Base-by-base conservation (phyloP, 2,888 invertebrate genomes). In the Microctonus brassicae region DNA sequence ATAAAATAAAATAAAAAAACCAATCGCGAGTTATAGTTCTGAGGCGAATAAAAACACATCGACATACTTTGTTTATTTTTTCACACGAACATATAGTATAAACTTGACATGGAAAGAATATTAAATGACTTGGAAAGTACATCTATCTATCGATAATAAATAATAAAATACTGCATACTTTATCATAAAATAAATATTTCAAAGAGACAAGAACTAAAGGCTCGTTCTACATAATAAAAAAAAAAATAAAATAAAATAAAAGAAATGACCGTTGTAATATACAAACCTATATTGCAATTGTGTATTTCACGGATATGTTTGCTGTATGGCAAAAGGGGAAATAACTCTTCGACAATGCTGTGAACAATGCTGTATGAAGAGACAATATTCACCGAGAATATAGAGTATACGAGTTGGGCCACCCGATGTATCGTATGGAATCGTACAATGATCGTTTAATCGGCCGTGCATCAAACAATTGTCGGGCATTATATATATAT, bases 391-490 rank as follows among this genome's bases (percentile, higher is more conserved):
- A 68, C 72, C 58, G 62, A 52, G 61, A 62, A 26, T 64, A 22
- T 39, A 39, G 62, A 13, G 58, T 42, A 53, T 57, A 53, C n/a
- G 17, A 47, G 55, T 64, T 72, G 26, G 64, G 68, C 64, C 70
- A 67, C 73, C 67, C 74, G 73, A 75, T 77, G 75, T 77, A 78
- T 78, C 77, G 77, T 75, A 47, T 47, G 73, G 67, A 78, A 81
- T 83, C 81, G 77, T 77, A 81, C 82, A 83, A 83, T 83, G 83
- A 86, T 85, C 85, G 83, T 85, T 87, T 84, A 86, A 87, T 87
- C 86, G 85, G 83, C 80, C 84, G 82, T 86, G 83, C 79, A 80
- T 81, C 84, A 81, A 87, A 87, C 87, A 86, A 86, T 87, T 81
- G 84, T 78, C 78, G 78, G 61, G 9, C 53, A 24, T 55, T 72